Percentiles rank a stretch among this genome's conserved stretches.
These are phyloP conservation scores for Eilema depressum DNA, from an alignment of 2,888 invertebrate species.

Conservation along the genomic window DNA sequence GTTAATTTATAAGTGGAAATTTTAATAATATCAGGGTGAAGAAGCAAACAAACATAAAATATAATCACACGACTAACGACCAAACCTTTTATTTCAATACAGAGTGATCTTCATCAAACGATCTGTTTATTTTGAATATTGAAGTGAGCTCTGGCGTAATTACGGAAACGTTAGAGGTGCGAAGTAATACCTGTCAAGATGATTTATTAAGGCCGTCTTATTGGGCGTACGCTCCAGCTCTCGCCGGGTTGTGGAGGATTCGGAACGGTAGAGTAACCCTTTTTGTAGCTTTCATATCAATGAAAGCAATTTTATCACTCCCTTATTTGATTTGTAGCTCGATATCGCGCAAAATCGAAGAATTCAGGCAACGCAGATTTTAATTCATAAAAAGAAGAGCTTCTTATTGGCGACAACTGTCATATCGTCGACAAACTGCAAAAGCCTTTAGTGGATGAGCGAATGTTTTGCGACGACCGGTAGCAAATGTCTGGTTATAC, in stretches of 20 bases:
- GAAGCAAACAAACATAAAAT: not conserved
- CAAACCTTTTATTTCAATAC: constrained; percentile 4
- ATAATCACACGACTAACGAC: not conserved
- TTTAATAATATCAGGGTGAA: not conserved
- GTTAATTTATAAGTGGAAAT: not conserved
- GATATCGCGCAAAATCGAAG: not conserved
- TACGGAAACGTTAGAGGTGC: constrained; percentile 70
- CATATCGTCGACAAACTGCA: not conserved
- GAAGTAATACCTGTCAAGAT: constrained; percentile 83
- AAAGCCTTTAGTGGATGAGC: not conserved
- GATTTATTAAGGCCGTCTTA: constrained; percentile 78
- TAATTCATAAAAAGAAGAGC: not conserved
- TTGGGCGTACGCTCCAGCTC: constrained; percentile 62
- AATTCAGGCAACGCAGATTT: not conserved
- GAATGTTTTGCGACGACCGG: not conserved
- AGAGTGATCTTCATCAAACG: constrained; percentile 45
- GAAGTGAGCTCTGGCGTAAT: constrained; percentile 64
- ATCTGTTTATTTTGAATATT: constrained; percentile 63
- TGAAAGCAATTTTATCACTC: constrained; percentile 8
- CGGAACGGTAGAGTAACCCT: constrained; percentile 34
- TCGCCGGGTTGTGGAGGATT: constrained; percentile 42
- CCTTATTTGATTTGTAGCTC: not conserved
- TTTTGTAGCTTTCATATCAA: constrained; percentile 11
- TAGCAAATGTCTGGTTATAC: not conserved
- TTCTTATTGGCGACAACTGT: not conserved